Percentiles rank a stretch among this genome's conserved stretches.
Evolutionary conservation across 2,113 vertebrate genomes (phyloP).

Genomic region (Heteronetta atricapilla): DNA sequence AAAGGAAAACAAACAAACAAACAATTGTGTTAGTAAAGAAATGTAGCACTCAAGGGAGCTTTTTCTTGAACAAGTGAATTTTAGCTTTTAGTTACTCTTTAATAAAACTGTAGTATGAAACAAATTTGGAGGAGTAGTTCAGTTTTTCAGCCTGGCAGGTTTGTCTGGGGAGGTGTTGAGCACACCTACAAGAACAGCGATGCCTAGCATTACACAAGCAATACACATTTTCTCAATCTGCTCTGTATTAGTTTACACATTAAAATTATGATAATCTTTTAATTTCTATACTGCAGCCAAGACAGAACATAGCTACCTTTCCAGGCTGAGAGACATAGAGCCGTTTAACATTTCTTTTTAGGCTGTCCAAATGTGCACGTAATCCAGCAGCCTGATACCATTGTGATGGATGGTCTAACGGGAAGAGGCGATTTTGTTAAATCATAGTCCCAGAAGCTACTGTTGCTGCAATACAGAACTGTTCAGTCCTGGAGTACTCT

Average conservation of each 20-base stretch:
- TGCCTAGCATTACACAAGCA: background rate
- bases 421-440: background rate
- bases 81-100: background rate
- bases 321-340: background rate
- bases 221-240: background rate
- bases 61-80: background rate
- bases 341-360: background rate
- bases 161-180: background rate
- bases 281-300: background rate
- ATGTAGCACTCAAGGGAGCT: background rate
- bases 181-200: background rate
- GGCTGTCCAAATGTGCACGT: background rate
- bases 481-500: background rate
- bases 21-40: background rate
- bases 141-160: background rate
- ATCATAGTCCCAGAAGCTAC: background rate
- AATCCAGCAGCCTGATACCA: background rate
- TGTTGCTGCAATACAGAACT: background rate
- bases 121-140: background rate
- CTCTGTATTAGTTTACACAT: background rate
- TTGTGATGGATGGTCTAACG: background rate
- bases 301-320: background rate
- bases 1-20: too few relatives aligned
- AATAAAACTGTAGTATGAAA: background rate
- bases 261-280: too few relatives aligned